Conservation (phyloP, 2,797 vertebrate genomes). For the Mycteria americana region DNA sequence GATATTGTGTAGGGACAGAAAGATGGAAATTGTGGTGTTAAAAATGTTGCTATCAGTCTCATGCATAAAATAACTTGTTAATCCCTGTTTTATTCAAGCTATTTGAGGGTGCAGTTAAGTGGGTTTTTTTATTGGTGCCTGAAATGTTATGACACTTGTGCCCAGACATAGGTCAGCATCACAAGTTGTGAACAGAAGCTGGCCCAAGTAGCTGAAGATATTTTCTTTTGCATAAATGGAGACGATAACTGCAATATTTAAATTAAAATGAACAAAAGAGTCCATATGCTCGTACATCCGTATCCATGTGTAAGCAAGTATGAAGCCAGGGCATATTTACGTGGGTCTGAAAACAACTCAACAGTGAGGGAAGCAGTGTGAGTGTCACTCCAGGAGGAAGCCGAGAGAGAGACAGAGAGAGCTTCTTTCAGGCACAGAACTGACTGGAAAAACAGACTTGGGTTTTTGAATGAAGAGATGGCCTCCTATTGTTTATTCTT, state of each 20-base stretch:
- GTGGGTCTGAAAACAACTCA: not conserved
- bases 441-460: not conserved
- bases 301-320: not conserved
- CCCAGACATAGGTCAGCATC: not conserved
- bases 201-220: not conserved
- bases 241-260: not conserved
- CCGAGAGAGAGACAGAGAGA: not conserved
- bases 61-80: not conserved
- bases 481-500: not conserved
- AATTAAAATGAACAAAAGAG: not conserved
- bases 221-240: not conserved
- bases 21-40: not conserved
- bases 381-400: not conserved
- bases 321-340: not conserved
- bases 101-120: not conserved
- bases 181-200: not conserved
- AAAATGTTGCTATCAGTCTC: not conserved
- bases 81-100: not conserved
- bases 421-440: not conserved
- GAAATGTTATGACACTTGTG: not conserved
- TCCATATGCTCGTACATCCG: not conserved
- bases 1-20: not conserved
- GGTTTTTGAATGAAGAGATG: not conserved
- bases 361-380: not conserved
- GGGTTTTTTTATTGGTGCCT: accelerated